These are phyloP conservation scores for Coptodon bakossiorum DNA, from an alignment of 2,113 vertebrate genomes.

Conservation along the genomic window DNA sequence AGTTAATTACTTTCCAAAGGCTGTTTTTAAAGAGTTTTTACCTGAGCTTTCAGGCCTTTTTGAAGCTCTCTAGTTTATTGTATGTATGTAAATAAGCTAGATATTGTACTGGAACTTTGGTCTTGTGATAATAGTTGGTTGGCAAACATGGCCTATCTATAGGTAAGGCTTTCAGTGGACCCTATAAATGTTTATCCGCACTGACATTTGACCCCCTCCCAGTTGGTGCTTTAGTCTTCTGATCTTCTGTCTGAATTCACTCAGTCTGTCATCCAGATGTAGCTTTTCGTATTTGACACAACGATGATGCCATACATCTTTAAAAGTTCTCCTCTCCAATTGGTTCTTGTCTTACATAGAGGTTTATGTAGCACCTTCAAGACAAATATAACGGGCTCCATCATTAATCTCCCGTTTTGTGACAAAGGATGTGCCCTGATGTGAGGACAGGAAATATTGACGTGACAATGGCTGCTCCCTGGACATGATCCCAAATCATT, in stretches of 20 bases:
- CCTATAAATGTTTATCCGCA: background rate
- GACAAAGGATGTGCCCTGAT: background rate
- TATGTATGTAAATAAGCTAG: background rate
- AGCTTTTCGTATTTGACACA: background rate
- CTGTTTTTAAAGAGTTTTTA: background rate
- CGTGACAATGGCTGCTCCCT: conserved; percentile 18
- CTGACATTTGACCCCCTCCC: background rate
- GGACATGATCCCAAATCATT: conserved; percentile 38
- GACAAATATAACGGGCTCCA: rapidly evolving
- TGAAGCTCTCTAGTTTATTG: background rate
- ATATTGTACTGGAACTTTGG: background rate
- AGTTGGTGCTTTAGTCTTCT: background rate
- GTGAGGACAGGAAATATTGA: conserved; percentile 25
- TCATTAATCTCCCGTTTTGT: background rate
- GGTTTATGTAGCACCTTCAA: background rate
- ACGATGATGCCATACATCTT: background rate
- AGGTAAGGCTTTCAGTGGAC: background rate
- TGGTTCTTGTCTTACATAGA: background rate
- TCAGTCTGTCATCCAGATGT: background rate
- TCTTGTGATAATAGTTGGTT: background rate
- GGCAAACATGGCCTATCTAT: background rate
- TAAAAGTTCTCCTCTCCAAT: background rate
- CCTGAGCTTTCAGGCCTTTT: background rate
- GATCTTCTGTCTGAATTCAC: background rate
- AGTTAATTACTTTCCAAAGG: background rate